Percentiles rank a stretch among this genome's conserved stretches.
Conservation (phyloP, 2,113 vertebrate species). For the Seriola aureovittata region DNA sequence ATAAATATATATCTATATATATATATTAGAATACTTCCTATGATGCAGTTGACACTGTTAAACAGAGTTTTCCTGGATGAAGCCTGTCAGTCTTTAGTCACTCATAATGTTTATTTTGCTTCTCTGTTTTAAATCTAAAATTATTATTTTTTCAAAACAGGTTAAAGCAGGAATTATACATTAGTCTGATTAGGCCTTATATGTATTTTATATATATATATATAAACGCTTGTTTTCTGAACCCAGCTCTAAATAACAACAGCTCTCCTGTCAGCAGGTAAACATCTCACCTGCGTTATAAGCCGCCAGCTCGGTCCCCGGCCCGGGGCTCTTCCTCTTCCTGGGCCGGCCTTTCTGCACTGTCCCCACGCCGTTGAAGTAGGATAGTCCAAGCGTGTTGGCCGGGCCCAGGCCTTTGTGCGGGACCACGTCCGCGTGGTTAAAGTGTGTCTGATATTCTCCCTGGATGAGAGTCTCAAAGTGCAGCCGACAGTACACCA, state of each 20-base stretch:
- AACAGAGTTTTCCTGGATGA: conserved; percentile 29
- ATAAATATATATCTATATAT: too few species aligned
- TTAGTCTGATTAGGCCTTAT: not conserved
- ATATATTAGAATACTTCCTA: not conserved
- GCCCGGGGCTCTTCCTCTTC: conserved; percentile 96
- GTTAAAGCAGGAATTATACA: not conserved
- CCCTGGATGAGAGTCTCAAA: conserved; percentile 99
- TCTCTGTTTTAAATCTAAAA: not conserved
- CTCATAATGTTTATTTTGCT: accelerated
- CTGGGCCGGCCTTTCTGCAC: conserved; percentile 98
- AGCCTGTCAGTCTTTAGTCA: conserved; percentile 24
- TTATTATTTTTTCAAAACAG: not conserved
- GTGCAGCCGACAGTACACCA: conserved; percentile 98
- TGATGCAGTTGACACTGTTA: not conserved
- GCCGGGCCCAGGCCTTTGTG: conserved; percentile 93
- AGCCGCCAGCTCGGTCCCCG: conserved; percentile 94
- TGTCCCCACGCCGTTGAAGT: conserved; percentile 97
- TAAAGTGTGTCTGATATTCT: conserved; percentile 96
- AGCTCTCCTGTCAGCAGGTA: not conserved
- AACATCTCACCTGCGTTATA: conserved; percentile 94
- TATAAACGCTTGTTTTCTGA: not conserved
- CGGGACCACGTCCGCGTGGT: conserved; percentile 92
- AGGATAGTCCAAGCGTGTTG: conserved; percentile 94
- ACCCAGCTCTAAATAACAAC: not conserved
- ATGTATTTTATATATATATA: not conserved